Percentiles rank a stretch among this genome's conserved stretches.
phyloP scores from a whole-genome alignment of 2,113 vertebrate genomes.

The Mohoua ochrocephala region DNA sequence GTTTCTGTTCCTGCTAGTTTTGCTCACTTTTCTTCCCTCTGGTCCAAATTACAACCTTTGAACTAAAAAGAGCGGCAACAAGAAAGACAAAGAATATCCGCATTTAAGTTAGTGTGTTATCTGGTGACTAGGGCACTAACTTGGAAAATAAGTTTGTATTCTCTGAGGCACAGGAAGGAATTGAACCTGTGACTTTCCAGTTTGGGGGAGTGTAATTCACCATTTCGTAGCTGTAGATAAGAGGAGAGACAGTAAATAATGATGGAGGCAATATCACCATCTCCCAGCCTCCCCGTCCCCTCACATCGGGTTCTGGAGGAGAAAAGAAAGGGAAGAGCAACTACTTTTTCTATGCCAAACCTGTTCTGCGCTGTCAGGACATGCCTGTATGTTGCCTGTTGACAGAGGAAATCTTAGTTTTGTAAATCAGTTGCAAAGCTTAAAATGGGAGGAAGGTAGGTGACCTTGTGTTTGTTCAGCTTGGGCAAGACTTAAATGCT shows the following conservation, averaged over 20 bases:
- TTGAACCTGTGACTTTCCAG: neutral
- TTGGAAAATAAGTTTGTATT: neutral
- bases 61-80: neutral
- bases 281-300: neutral
- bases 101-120: neutral
- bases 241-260: neutral
- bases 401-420: neutral
- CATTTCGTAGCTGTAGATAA: neutral
- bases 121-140: neutral
- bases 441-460: neutral
- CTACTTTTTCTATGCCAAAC: neutral
- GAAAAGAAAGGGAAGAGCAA: neutral
- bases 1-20: neutral
- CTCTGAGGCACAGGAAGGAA: neutral
- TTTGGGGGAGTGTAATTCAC: neutral
- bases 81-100: neutral
- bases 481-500: neutral
- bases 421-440: neutral
- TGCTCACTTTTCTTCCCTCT: neutral
- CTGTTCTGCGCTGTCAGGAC: slow-evolving; percentile 1
- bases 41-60: neutral
- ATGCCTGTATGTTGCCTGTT: neutral
- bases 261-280: neutral
- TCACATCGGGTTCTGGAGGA: neutral
- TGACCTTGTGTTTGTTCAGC: neutral